These are phyloP conservation scores for Ashinkailepas kermadecensis DNA, from an alignment of 2,888 invertebrate species.

Conservation along the genomic window DNA sequence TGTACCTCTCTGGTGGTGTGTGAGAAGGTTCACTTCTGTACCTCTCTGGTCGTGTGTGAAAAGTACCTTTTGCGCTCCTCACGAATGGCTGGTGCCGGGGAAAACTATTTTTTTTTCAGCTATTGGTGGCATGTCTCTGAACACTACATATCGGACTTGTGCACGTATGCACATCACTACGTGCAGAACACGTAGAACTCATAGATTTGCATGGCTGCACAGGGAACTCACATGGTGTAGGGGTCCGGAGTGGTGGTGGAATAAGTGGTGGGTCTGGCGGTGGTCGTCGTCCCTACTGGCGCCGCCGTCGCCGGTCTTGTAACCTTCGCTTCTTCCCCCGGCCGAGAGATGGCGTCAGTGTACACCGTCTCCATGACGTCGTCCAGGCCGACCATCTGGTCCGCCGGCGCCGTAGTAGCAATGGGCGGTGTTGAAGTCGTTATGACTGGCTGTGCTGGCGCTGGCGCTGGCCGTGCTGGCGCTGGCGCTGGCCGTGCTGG, in stretches of 20 bases:
- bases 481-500: background rate
- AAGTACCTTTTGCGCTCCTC: too few relatives aligned
- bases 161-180: too few relatives aligned
- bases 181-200: too few relatives aligned
- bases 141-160: too few relatives aligned
- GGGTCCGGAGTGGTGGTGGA: background rate
- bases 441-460: conserved; percentile 26
- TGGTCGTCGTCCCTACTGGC: background rate
- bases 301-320: background rate
- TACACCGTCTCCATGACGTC: conserved; percentile 4
- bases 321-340: background rate
- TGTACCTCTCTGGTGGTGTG: too few relatives aligned
- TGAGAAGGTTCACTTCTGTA: too few relatives aligned
- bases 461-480: conserved; percentile 25
- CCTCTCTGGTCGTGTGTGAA: too few relatives aligned
- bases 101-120: too few relatives aligned
- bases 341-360: background rate
- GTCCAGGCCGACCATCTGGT: background rate
- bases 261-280: background rate
- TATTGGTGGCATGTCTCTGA: too few relatives aligned
- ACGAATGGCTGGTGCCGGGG: too few relatives aligned
- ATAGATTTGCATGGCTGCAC: too few relatives aligned
- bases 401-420: background rate
- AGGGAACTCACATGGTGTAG: background rate
- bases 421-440: background rate